Conservation (phyloP, 1,140 invertebrate species). For the Papilio xuthus region DNA sequence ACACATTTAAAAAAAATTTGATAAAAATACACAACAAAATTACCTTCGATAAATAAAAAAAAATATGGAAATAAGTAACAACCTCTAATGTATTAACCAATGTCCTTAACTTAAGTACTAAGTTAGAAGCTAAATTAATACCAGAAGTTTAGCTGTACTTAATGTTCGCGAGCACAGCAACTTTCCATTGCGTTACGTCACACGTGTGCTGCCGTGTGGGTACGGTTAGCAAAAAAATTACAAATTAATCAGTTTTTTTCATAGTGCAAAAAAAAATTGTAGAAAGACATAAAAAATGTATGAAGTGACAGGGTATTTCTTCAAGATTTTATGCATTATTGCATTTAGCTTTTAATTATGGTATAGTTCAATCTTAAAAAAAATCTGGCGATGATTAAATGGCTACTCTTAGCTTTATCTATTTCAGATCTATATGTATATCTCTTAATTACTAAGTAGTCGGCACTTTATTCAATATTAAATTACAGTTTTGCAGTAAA, state of each 20-base stretch:
- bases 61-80: neutral
- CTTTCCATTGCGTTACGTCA: conserved; percentile 32
- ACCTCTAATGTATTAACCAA: neutral
- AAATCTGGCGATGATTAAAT: too few relatives aligned
- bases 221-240: conserved; percentile 10
- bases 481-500: neutral
- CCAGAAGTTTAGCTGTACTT: neutral
- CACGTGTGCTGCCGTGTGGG: neutral
- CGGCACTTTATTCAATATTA: neutral
- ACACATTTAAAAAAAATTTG: too few relatives aligned
- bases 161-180: neutral
- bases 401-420: too few relatives aligned
- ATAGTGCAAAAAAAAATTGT: too few relatives aligned
- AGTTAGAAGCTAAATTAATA: conserved; percentile 5
- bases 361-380: too few relatives aligned
- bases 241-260: neutral
- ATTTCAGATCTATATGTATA: too few relatives aligned
- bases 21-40: too few relatives aligned
- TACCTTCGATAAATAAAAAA: neutral
- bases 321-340: too few relatives aligned
- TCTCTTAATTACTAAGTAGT: too few relatives aligned
- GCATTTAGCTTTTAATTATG: too few relatives aligned
- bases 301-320: too few relatives aligned
- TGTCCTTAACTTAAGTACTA: neutral
- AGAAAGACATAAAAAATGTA: too few relatives aligned